A percentile compares a stretch with the other conserved stretches of the same genome.
phyloP scores from a whole-genome alignment of 1,140 invertebrate species.

The Drosophila neocordata region DNA sequence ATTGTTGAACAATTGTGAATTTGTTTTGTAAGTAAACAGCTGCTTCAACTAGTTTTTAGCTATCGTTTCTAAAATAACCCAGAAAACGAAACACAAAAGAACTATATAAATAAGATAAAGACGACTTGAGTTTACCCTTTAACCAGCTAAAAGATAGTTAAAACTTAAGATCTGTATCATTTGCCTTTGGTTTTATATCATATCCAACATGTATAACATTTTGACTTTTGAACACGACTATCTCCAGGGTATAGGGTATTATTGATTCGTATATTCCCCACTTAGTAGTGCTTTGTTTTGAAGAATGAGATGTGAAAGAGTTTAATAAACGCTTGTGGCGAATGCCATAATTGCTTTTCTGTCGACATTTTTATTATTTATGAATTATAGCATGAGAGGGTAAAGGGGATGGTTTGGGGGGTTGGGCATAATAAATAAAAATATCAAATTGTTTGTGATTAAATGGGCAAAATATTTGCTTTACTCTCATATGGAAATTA shows the following conservation, averaged over 20 bases:
- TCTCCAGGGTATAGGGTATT: neutral
- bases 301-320: slow-evolving; percentile 14
- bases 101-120: neutral
- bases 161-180: too few species aligned
- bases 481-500: neutral
- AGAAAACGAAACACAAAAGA: neutral
- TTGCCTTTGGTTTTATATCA: too few species aligned
- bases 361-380: slow-evolving; percentile 76
- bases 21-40: slow-evolving; percentile 28
- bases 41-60: slow-evolving; percentile 10
- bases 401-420: neutral
- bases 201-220: too few species aligned
- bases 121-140: too few species aligned
- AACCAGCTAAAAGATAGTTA: too few species aligned
- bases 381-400: slow-evolving; percentile 48
- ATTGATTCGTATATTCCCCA: neutral
- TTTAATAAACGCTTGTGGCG: neutral
- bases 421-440: neutral
- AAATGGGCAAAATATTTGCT: neutral
- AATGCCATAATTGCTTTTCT: slow-evolving; percentile 57
- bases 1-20: slow-evolving; percentile 57
- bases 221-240: too few species aligned
- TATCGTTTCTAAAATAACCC: neutral
- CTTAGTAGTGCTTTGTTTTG: neutral
- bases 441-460: slow-evolving; percentile 2